phyloP scores from a whole-genome alignment of 1,140 invertebrate species.

The Gonioctena quinquepunctata region DNA sequence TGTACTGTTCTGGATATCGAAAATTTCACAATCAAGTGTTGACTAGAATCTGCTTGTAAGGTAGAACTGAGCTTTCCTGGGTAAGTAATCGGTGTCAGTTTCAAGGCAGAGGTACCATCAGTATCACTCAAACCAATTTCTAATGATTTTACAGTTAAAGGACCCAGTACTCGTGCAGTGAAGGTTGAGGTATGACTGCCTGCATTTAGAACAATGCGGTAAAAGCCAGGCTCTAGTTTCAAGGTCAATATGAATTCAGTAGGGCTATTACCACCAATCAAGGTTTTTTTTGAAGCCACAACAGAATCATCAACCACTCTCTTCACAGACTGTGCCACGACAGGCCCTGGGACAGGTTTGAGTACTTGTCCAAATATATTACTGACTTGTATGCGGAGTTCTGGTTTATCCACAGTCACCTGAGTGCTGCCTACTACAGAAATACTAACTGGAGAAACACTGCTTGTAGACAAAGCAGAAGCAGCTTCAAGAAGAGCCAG shows the following conservation, averaged over 20 bases:
- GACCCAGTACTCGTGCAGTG: slow-evolving; percentile 73
- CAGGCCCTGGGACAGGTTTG: slow-evolving; percentile 63
- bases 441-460: slow-evolving; percentile 63
- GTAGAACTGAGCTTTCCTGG: slow-evolving; percentile 70
- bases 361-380: slow-evolving; percentile 83
- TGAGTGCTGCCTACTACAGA: slow-evolving; percentile 73
- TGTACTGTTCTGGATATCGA: slow-evolving; percentile 81
- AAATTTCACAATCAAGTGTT: slow-evolving; percentile 87
- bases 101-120: slow-evolving; percentile 81
- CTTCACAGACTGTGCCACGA: slow-evolving; percentile 76
- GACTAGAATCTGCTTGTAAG: slow-evolving; percentile 84
- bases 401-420: slow-evolving; percentile 71
- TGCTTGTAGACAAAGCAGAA: slow-evolving; percentile 52
- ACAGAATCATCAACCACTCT: slow-evolving; percentile 75
- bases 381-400: slow-evolving; percentile 76
- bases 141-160: slow-evolving; percentile 74
- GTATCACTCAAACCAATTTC: slow-evolving; percentile 90
- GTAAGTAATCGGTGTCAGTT: slow-evolving; percentile 74
- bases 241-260: slow-evolving; percentile 82
- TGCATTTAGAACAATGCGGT: slow-evolving; percentile 78
- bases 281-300: slow-evolving; percentile 68
- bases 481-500: slow-evolving; percentile 79
- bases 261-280: slow-evolving; percentile 58
- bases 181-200: slow-evolving; percentile 69
- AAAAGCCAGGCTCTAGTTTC: slow-evolving; percentile 81